A percentile compares a stretch with the other conserved stretches of the same genome.
Conservation (phyloP, 2,888 invertebrate genomes). For the Melanophora roralis region DNA sequence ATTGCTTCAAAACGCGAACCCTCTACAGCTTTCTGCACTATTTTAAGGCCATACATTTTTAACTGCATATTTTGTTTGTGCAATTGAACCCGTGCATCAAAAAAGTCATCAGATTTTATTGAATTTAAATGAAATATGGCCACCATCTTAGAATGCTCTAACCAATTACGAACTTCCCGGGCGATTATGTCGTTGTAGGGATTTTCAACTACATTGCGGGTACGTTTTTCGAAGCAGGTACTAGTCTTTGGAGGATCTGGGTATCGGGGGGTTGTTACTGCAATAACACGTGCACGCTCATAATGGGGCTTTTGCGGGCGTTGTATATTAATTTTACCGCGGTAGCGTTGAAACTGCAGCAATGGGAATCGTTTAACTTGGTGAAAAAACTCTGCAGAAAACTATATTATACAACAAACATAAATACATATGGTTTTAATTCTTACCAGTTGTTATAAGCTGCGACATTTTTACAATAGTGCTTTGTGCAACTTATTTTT, state of each 20-base stretch:
- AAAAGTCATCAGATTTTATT: constrained; percentile 82
- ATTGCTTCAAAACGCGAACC: constrained; percentile 84
- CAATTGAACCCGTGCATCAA: constrained; percentile 81
- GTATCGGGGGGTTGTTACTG: constrained; percentile 82
- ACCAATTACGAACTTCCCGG: constrained; percentile 83
- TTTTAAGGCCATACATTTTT: constrained; percentile 82
- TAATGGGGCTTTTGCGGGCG: constrained; percentile 85
- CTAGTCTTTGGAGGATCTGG: constrained; percentile 78
- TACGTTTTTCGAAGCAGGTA: constrained; percentile 78
- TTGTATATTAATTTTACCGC: constrained; percentile 88
- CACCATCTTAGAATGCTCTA: constrained; percentile 84
- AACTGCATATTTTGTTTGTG: constrained; percentile 84
- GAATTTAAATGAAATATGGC: constrained; percentile 86
- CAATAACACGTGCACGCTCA: constrained; percentile 82
- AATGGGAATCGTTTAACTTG: constrained; percentile 72
- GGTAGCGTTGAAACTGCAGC: constrained; percentile 81
- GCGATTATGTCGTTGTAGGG: constrained; percentile 86
- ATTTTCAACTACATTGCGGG: constrained; percentile 79
- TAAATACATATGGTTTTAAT: not conserved
- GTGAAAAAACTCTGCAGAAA: constrained; percentile 46
- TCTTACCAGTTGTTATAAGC: constrained; percentile 45
- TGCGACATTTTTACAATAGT: constrained; percentile 21
- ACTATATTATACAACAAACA: constrained; percentile 36
- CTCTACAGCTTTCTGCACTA: constrained; percentile 82
- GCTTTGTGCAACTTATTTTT: too few relatives aligned